These are phyloP conservation scores for Heliconius congener DNA, from an alignment of 1,140 invertebrate genomes.

Conservation along the genomic window DNA sequence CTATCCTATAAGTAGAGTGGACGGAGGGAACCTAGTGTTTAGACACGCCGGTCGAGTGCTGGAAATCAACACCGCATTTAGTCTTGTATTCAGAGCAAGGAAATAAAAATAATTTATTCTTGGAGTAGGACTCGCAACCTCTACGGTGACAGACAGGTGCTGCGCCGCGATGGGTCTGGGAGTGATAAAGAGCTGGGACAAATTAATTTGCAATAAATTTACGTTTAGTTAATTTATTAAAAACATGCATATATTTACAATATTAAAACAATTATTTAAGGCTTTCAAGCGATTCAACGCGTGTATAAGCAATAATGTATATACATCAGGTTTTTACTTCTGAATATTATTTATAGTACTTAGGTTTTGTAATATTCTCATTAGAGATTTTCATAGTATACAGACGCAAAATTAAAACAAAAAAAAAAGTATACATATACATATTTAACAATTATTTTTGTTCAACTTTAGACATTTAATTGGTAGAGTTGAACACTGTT, in stretches of 20 bases:
- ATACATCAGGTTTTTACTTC: not conserved
- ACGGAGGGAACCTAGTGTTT: too few species aligned
- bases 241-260: slow-evolving; percentile 30
- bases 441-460: not conserved
- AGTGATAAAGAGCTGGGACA: too few species aligned
- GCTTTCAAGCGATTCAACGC: not conserved
- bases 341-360: not conserved
- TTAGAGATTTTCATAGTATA: not conserved
- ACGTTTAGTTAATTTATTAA: slow-evolving; percentile 12
- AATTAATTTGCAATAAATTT: not conserved
- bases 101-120: too few species aligned
- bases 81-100: too few species aligned
- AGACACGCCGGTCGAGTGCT: too few species aligned
- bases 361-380: not conserved
- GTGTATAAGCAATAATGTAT: not conserved
- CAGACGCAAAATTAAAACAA: not conserved
- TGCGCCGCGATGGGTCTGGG: too few species aligned
- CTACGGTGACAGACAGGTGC: too few species aligned
- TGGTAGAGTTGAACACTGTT: too few species aligned
- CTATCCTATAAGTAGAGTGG: too few species aligned
- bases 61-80: too few species aligned
- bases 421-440: not conserved
- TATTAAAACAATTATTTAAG: slow-evolving; percentile 9
- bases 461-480: not conserved
- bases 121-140: too few species aligned